Base-by-base conservation (phyloP, 2,888 invertebrate genomes). In the Scotopteryx bipunctaria region DNA sequence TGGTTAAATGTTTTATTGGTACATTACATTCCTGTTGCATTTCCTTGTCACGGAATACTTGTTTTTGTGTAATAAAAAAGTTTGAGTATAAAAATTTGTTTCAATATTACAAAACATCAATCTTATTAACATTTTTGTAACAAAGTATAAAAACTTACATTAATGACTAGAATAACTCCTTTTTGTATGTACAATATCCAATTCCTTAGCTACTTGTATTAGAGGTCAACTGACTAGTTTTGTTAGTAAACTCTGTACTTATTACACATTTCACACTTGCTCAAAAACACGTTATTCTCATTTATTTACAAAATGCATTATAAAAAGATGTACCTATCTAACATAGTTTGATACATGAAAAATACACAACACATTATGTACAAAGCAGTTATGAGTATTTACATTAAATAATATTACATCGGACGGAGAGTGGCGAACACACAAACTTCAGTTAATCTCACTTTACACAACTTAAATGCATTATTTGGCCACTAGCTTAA, bases 151-250 rank as follows among this genome's bases (percentile, higher is more conserved):
- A 70, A 74, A 71, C 74, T 81, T 78, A 78, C 69, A 63, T 58
- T 78, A 84, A 74, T 87, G 88, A 89, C 88, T 89, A 89, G 88
- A 88, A 64, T 70, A 64, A 83, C 86, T 86, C 86, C 67, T 47
- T 47, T 47, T 36, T 31, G 13, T 56, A 55, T 57, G 38, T 60
- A 59, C 57, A 60, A 43, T 36, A 40, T 38, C 46, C 25, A 37
- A 48, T 58, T 45, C 16, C 36, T 44, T 51, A 53, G 51, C 55
- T 47, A 50, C 37, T 55, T 71, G 69, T 16, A 67, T 79, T 81
- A 82, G 76, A 81, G 80, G 80, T 76, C 69, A 58, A 61, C 42
- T 82, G 83, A 83, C 83, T 83, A 83, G 83, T 71, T 76, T 62
- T 67, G 78, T 81, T 49, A 61, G 59, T 59, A 41, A 33, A 56